Evolutionary conservation across 1,140 invertebrate species (phyloP).

Genomic region (Adelges cooleyi): DNA sequence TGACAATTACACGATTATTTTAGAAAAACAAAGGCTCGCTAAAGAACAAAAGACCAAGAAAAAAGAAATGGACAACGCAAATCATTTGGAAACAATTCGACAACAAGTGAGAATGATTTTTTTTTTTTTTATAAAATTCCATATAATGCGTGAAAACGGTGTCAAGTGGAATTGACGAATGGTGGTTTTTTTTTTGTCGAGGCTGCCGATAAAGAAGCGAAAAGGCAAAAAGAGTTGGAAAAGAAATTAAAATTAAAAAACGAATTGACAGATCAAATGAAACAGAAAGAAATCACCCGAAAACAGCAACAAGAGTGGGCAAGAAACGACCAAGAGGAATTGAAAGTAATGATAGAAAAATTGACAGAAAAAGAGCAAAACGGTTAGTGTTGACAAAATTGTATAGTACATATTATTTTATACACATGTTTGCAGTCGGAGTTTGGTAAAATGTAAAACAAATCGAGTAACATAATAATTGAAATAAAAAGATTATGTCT

Average conservation of each 20-base stretch:
- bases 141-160: too few species aligned
- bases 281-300: neutral
- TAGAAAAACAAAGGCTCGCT: neutral
- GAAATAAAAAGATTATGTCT: too few species aligned
- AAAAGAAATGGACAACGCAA: neutral
- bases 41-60: slow-evolving; percentile 11
- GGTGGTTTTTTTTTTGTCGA: too few species aligned
- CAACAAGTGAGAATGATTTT: too few species aligned
- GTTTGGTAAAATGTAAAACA: too few species aligned
- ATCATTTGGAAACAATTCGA: neutral
- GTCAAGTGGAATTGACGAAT: too few species aligned
- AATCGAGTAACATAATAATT: too few species aligned
- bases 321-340: neutral
- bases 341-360: neutral
- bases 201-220: neutral
- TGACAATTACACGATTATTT: slow-evolving; percentile 2
- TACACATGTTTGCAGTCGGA: too few species aligned
- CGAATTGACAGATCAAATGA: neutral
- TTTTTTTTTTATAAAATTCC: too few species aligned
- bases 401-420: too few species aligned
- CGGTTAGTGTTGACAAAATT: too few species aligned
- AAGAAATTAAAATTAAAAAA: neutral
- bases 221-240: neutral
- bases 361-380: neutral
- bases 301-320: slow-evolving; percentile 4